phyloP scores from a whole-genome alignment of 2,797 vertebrate species.

The Orestias chungarensis region DNA sequence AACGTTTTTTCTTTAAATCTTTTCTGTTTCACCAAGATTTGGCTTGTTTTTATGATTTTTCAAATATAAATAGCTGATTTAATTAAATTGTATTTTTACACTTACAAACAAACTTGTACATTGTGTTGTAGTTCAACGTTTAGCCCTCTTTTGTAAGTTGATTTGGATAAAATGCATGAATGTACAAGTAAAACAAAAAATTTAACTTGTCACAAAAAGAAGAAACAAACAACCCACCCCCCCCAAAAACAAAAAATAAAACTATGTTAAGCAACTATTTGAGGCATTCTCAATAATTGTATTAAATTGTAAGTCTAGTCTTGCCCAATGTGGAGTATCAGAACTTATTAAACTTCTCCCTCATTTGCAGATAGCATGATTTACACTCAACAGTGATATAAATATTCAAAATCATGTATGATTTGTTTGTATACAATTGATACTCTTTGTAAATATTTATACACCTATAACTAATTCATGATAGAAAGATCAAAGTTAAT shows the following conservation, averaged over 20 bases:
- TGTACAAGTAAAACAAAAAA: too few relatives aligned
- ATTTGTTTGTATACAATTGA: background rate
- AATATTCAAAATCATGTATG: background rate
- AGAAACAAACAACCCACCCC: background rate
- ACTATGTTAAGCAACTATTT: background rate
- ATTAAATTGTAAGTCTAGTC: background rate
- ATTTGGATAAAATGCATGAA: too few relatives aligned
- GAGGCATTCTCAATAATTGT: background rate
- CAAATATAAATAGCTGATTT: background rate
- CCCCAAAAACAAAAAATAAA: background rate
- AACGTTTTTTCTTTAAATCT: background rate
- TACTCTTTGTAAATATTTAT: background rate
- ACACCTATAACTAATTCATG: background rate
- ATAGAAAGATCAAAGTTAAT: background rate
- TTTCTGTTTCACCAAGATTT: background rate
- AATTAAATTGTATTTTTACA: background rate
- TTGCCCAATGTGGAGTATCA: background rate
- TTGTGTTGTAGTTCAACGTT: too few relatives aligned
- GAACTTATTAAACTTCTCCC: background rate
- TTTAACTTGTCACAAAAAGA: too few relatives aligned
- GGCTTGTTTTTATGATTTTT: background rate
- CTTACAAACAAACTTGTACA: too few relatives aligned
- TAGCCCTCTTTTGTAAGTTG: too few relatives aligned
- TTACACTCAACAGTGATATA: background rate
- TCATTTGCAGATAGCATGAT: background rate